Conservation (phyloP, 2,888 invertebrate genomes). For the Microplitis deprimator region DNA sequence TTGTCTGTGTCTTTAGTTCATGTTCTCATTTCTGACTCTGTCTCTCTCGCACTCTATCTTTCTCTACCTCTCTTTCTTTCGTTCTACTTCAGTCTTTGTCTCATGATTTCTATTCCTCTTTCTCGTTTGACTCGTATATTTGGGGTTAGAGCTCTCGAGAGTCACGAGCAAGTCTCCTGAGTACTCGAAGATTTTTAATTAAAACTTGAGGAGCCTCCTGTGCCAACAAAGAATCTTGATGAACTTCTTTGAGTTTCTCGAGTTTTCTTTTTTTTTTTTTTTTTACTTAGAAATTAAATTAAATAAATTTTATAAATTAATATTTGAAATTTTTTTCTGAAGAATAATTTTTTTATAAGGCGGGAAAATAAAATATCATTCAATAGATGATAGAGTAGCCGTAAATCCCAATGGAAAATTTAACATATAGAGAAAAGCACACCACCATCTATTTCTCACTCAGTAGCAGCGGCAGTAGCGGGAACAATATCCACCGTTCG, state of each 20-base stretch:
- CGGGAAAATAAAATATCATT: background rate
- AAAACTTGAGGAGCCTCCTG: conserved; percentile 37
- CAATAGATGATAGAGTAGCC: background rate
- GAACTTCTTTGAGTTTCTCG: conserved; percentile 29
- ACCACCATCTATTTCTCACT: conserved; percentile 10
- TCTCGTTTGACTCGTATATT: conserved; percentile 23
- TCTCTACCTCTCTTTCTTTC: conserved; percentile 17
- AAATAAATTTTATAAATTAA: conserved; percentile 8
- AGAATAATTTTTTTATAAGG: background rate
- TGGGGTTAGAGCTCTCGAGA: conserved; percentile 26
- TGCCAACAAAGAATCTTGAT: conserved; percentile 36
- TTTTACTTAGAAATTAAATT: background rate
- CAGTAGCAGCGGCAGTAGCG: conserved; percentile 19
- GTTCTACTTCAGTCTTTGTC: conserved; percentile 26
- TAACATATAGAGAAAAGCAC: conserved; percentile 3
- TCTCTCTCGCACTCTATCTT: conserved; percentile 19
- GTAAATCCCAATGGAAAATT: conserved; percentile 21
- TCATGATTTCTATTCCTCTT: conserved; percentile 25
- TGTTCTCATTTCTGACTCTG: conserved; percentile 33
- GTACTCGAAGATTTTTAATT: conserved; percentile 41
- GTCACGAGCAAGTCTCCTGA: conserved; percentile 34
- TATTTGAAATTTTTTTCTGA: background rate
- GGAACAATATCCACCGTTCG: conserved; percentile 53
- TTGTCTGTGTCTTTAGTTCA: conserved; percentile 46
- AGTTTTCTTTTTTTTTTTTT: background rate